Evolutionary conservation across 2,113 vertebrate genomes (phyloP).

Genomic region (Formicarius rufipectus): DNA sequence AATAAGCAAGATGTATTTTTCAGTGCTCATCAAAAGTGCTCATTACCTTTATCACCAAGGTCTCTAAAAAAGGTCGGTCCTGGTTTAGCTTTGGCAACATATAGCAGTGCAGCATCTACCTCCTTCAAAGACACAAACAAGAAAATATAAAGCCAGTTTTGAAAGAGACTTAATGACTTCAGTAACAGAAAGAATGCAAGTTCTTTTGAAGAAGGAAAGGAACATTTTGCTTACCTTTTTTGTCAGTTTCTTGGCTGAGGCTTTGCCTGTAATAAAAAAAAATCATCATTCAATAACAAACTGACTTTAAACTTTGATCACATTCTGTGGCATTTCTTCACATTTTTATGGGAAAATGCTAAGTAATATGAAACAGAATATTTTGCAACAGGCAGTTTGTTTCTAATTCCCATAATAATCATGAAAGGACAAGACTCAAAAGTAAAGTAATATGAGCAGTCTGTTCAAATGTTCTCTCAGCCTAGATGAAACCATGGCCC

Average conservation of each 20-base stretch:
- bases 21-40: neutral
- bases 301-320: constrained; percentile 61
- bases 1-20: neutral
- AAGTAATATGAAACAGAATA: constrained; percentile 62
- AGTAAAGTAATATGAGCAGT: constrained; percentile 9
- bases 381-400: constrained; percentile 29
- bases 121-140: constrained; percentile 80
- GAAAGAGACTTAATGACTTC: constrained; percentile 9
- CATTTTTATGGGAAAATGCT: constrained; percentile 47
- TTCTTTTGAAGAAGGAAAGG: constrained; percentile 38
- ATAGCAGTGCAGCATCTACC: constrained; percentile 74
- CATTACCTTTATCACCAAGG: constrained; percentile 90
- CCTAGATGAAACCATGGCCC: neutral
- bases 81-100: constrained; percentile 74
- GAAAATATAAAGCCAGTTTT: constrained; percentile 37
- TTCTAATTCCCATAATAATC: constrained; percentile 32
- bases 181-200: constrained; percentile 41
- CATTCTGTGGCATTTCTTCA: constrained; percentile 50
- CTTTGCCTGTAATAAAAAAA: constrained; percentile 73
- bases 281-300: constrained; percentile 44
- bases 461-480: constrained; percentile 15
- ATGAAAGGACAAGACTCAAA: constrained; percentile 25
- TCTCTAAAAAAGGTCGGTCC: constrained; percentile 87
- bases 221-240: constrained; percentile 73
- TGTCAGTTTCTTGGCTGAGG: constrained; percentile 74